Conservation (phyloP, 2,797 vertebrate species). For the Cyprinella venusta region DNA sequence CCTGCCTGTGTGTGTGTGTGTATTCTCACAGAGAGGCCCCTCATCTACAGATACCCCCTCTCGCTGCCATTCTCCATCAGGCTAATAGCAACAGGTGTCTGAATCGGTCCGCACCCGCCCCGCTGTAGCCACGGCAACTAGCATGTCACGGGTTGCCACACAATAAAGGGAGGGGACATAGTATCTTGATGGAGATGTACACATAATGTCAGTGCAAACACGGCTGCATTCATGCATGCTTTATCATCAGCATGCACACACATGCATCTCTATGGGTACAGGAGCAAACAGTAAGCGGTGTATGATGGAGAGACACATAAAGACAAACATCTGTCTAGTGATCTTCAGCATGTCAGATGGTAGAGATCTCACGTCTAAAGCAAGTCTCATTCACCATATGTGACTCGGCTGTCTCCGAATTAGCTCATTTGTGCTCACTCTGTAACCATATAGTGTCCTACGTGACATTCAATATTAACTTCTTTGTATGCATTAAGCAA, state of each 20-base stretch:
- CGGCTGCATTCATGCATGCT: constrained; percentile 37
- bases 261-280: constrained; percentile 27
- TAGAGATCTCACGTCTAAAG: not conserved
- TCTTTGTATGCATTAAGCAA: no score
- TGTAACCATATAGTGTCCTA: not conserved
- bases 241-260: constrained; percentile 40
- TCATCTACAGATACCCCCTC: constrained; percentile 25
- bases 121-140: constrained; percentile 60
- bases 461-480: not conserved
- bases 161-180: constrained; percentile 46
- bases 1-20: constrained; percentile 44
- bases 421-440: not conserved
- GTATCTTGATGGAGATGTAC: constrained; percentile 43
- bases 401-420: not conserved
- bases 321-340: constrained; percentile 17
- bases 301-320: not conserved
- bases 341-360: constrained; percentile 25
- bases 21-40: constrained; percentile 28
- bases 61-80: constrained; percentile 45
- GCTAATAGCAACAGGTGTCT: constrained; percentile 64
- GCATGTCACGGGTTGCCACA: constrained; percentile 47
- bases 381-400: not conserved
- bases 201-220: constrained; percentile 31
- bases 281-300: not conserved
- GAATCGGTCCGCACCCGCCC: constrained; percentile 42